phyloP scores from a whole-genome alignment of 2,113 vertebrate species.

The Dendrocopos noguchii region DNA sequence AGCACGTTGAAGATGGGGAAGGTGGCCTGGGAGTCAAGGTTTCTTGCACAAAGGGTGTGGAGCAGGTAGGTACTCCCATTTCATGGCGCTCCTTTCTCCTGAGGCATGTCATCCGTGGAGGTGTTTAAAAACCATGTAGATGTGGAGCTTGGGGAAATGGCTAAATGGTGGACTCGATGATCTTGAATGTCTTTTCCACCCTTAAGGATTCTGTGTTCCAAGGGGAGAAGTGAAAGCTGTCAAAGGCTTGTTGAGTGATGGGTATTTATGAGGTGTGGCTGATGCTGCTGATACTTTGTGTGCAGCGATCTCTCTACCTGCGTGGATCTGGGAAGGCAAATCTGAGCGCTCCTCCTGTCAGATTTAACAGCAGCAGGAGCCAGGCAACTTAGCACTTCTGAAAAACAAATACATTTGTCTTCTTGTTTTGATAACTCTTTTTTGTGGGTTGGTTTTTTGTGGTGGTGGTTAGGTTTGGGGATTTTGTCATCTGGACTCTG shows the following conservation, averaged over 20 bases:
- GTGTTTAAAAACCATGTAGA: too few relatives aligned
- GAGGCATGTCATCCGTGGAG: too few relatives aligned
- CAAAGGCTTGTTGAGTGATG: accelerated
- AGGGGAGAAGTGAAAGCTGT: accelerated
- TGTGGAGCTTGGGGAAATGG: too few relatives aligned
- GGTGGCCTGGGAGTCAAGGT: conserved; percentile 44
- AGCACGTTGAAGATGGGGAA: conserved; percentile 62
- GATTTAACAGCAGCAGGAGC: neutral
- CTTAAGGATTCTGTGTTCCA: accelerated
- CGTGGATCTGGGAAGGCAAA: accelerated
- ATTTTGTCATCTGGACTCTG: too few relatives aligned
- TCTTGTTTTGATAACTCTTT: too few relatives aligned
- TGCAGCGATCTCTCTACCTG: accelerated
- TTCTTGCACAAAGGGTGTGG: conserved; percentile 53
- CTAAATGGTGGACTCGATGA: too few relatives aligned
- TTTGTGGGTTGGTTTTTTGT: too few relatives aligned
- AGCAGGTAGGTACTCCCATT: conserved; percentile 78
- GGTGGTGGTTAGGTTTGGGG: too few relatives aligned
- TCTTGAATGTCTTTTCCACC: too few relatives aligned
- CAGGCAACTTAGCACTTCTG: accelerated
- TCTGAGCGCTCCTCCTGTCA: neutral
- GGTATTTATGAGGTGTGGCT: accelerated
- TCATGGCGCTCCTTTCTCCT: accelerated
- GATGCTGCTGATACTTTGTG: accelerated
- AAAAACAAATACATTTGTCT: neutral